These are phyloP conservation scores for Nomada goodeniana DNA, from an alignment of 2,888 invertebrate genomes.

Conservation along the genomic window DNA sequence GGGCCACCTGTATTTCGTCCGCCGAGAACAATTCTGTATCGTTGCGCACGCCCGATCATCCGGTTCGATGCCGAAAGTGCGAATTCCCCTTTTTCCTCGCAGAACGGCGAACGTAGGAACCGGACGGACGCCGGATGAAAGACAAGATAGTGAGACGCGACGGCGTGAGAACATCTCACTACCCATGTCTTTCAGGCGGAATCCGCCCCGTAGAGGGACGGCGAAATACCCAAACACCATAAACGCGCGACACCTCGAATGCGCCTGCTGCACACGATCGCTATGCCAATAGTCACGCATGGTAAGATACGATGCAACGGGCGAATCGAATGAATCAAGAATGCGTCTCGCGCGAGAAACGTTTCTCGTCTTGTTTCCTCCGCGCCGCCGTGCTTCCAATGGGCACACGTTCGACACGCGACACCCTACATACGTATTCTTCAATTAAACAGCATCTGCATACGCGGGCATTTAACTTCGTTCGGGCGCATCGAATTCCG, in stretches of 20 bases:
- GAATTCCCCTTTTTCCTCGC: not conserved
- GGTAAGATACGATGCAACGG: not conserved
- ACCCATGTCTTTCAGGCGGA: constrained; percentile 98
- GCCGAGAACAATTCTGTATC: no score
- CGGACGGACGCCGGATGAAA: constrained; percentile 92
- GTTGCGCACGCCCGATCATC: no score
- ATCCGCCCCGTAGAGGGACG: constrained; percentile 77
- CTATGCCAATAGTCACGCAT: not conserved
- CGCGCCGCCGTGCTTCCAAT: constrained; percentile 5
- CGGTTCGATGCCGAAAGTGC: no score
- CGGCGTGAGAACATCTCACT: constrained; percentile 94
- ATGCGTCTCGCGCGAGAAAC: constrained; percentile 25
- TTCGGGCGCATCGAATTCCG: constrained; percentile 3
- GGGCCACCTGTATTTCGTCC: no score
- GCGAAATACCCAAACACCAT: not conserved
- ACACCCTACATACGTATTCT: constrained; percentile 43
- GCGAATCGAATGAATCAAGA: constrained; percentile 23
- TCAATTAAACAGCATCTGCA: constrained; percentile 32
- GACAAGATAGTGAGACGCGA: constrained; percentile 98
- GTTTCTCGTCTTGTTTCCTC: constrained; percentile 17
- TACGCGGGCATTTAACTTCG: not conserved
- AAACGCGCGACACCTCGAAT: not conserved
- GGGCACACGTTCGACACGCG: constrained; percentile 1
- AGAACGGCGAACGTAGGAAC: constrained; percentile 63
- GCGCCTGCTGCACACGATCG: not conserved